phyloP scores from a whole-genome alignment of 2,113 vertebrate genomes.

The Oenanthe oenanthe region DNA sequence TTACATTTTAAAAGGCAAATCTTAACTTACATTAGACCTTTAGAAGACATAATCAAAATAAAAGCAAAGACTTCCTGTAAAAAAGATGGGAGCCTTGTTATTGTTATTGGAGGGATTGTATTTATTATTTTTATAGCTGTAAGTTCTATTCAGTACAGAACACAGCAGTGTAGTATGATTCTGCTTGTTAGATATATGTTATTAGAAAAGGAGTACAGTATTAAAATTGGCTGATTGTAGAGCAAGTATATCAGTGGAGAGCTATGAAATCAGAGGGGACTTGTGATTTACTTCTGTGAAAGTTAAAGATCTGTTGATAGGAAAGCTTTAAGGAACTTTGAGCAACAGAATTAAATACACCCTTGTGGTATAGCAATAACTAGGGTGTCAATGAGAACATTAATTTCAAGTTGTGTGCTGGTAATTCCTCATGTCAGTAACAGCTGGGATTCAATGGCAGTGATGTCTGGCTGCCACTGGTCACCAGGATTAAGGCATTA shows the following conservation, averaged over 20 bases:
- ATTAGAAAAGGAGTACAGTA: neutral
- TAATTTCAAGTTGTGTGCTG: neutral
- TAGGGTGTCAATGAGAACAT: neutral
- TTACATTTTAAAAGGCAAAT: neutral
- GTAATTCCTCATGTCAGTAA: neutral
- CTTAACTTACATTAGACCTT: neutral
- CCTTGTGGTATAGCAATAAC: neutral
- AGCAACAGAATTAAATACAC: neutral
- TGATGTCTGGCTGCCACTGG: neutral
- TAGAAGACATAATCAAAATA: neutral
- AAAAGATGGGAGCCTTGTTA: neutral
- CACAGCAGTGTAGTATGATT: neutral
- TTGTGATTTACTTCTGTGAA: neutral
- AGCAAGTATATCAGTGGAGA: neutral
- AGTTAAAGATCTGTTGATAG: neutral
- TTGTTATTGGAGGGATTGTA: neutral
- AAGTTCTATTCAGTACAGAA: neutral
- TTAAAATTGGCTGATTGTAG: neutral
- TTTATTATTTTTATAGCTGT: neutral
- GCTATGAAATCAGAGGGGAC: neutral
- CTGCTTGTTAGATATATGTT: neutral
- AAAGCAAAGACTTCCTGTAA: neutral
- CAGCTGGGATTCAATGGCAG: neutral
- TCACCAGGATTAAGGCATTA: neutral
- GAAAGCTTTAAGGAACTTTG: neutral